These are phyloP conservation scores for Nemurella pictetii DNA, from an alignment of 2,888 invertebrate species.

Conservation along the genomic window DNA sequence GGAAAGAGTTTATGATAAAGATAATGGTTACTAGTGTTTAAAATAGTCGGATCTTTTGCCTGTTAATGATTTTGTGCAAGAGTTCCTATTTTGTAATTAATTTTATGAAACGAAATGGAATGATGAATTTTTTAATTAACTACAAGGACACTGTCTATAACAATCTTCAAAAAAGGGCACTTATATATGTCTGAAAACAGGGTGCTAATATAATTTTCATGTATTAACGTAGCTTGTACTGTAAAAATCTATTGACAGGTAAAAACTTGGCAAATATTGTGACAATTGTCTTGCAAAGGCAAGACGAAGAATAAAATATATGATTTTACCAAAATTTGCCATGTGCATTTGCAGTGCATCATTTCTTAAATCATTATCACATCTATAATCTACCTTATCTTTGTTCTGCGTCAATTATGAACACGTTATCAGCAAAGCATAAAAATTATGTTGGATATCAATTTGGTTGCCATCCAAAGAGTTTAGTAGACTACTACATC, in stretches of 20 bases:
- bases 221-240: neutral
- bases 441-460: neutral
- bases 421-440: neutral
- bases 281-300: neutral
- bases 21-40: neutral
- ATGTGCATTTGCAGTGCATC: neutral
- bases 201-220: neutral
- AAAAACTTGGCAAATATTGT: neutral
- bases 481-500: neutral
- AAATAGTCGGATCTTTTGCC: neutral
- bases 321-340: neutral
- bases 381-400: neutral
- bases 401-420: neutral
- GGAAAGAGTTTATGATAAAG: neutral
- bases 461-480: neutral
- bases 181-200: neutral
- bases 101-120: too few relatives aligned
- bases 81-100: neutral
- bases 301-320: neutral
- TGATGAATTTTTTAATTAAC: neutral
- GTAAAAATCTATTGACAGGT: neutral
- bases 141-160: too few relatives aligned
- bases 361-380: neutral
- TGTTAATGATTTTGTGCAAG: neutral
- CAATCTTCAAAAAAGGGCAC: neutral